Evolutionary conservation across 2,113 vertebrate genomes (phyloP), one percentile per base, ranked within the genome.

Genomic region (human (Homo sapiens)): DNA sequence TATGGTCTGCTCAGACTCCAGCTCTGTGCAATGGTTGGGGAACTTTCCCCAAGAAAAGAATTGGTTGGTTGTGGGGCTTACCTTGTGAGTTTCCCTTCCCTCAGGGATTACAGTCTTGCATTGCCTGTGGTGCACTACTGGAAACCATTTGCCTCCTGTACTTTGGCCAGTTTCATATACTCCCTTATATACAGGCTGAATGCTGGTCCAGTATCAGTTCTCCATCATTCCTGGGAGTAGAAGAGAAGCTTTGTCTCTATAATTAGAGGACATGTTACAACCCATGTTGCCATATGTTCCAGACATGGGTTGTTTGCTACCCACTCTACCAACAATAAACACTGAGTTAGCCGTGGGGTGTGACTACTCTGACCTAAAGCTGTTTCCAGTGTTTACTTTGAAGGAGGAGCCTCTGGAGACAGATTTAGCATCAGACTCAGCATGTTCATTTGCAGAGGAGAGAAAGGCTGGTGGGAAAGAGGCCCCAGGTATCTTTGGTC

Each of bases 51-150:
- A 20, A 35, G 43, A 68, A 55, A 66, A 55, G 35, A 23, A 18
- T 72, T 70, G 35, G 17, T 40, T 32, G 64, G 27, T 38, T 6
- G 10, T 17, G 16, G 45, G 50, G 30, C 61, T 89, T 4, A 0
- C 22, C 75, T 18, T 59, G 6, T n/a, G 59, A 30, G 38, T 35
- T 11, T 79, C 76, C 81, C 59, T 70, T 70, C 50, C 52, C 45
- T 66, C 23, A 5, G 35, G 40, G 79, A 27, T 48, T 40, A 2
- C 18, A 1, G 1, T 38, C 16, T 45, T 18, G 4, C 13, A 0
- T 7, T 13, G 5, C 73, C 48, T 57, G 13, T 75, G 86, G 59
- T 45, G 40, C 12, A 1, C 40, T 32, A 0, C 70, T 40, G 25
- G 25, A n/a, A 40, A 50, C 16, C 35, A 1, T 45, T 48, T 61